Base-by-base conservation (phyloP, 2,888 invertebrate species). In the Oscheius sp. region DNA sequence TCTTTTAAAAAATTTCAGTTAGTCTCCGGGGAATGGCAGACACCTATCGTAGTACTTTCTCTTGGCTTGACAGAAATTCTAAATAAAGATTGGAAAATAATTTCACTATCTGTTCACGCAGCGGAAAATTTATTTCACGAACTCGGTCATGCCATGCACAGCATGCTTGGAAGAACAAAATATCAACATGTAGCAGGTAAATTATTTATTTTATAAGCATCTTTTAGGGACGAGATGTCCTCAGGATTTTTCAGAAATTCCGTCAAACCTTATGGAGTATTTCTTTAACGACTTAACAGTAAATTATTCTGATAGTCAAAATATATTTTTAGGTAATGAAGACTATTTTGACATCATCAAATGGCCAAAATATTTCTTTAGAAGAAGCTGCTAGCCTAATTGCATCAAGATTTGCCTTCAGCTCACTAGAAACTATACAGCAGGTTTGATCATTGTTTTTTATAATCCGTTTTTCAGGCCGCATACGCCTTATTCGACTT, bases 121-220 rank as follows among this genome's bases (percentile, higher is more conserved):
- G 92, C 96, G 8, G 96, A 97, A 88, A 98, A 96, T 89, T 90
- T 98, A 76, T 97, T 97, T 88, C 98, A 98, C 88, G 97, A 98
- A 90, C 92, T 95, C 92, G 98, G 98, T 0, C 98, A 98, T 89
- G 98, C 97, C 17, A 92, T 97, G 91, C 98, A 98, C 89, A 96
- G 96, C 20, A 96, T 98, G 95, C 89, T 98, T 78, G 98, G 94
- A 1, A 91, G 96, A 58, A 96, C 96, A 0, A 91, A 91, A 72
- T 94, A 96, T 89, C 98, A 98, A 88, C 97, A 98, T 89, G 95
- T 97, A 50, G 93, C 96, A 3, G 89, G 89, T 88, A 48, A 45
- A n/a, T 46, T 46, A 8, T 8, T 39, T 73, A 67, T 25, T 73
- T 6, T 3, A 25, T 48, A 12, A 3, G 12, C 5, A 17, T 48